Percentiles rank a stretch among this genome's conserved stretches.
phyloP scores from a whole-genome alignment of 2,888 invertebrate genomes.

The Reticulitermes lucifugus region DNA sequence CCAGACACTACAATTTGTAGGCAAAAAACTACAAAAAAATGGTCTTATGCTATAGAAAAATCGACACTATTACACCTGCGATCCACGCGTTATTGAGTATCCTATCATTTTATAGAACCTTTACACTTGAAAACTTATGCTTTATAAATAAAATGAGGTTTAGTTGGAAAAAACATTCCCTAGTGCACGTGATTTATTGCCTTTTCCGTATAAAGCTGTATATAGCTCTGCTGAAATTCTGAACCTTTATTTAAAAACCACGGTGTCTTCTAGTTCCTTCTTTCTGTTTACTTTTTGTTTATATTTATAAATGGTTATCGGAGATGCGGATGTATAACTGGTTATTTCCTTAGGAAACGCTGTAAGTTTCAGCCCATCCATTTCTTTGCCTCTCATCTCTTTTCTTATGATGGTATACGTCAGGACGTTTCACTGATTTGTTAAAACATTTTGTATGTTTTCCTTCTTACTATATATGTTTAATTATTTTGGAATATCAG shows the following conservation, averaged over 20 bases:
- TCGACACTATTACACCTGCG: background rate
- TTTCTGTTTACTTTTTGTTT: background rate
- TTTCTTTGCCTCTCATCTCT: background rate
- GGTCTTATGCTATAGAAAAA: background rate
- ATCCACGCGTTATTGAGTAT: background rate
- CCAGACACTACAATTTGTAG: background rate
- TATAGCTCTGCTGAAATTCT: background rate
- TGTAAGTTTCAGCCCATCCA: background rate
- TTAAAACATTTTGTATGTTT: background rate
- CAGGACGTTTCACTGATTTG: background rate
- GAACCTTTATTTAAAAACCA: background rate
- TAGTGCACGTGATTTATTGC: background rate
- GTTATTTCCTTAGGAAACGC: background rate
- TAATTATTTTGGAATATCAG: background rate
- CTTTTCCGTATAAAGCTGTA: background rate
- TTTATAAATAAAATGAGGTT: background rate
- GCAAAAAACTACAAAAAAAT: background rate
- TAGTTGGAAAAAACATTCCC: background rate
- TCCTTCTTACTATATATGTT: background rate
- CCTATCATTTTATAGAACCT: background rate
- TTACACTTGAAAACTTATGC: background rate
- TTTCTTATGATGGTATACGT: background rate
- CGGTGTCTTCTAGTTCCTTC: background rate
- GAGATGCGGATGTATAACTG: background rate
- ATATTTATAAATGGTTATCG: constrained; percentile 26